A percentile compares a stretch with the other conserved stretches of the same genome.
These are phyloP conservation scores for Taphrorychus bicolor DNA, from an alignment of 2,888 invertebrate species.

Conservation along the genomic window DNA sequence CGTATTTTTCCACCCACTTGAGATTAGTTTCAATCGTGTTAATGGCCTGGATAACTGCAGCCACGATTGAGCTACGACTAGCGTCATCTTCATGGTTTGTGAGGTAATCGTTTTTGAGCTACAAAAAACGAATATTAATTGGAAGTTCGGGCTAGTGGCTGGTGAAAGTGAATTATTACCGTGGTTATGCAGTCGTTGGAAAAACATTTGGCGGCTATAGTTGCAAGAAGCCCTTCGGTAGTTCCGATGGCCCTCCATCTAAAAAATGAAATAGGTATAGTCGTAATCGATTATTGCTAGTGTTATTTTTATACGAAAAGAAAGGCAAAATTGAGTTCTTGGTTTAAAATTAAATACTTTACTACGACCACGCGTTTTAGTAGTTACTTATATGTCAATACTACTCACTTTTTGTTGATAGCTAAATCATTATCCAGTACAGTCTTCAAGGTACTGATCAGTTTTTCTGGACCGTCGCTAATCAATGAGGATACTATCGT, in stretches of 20 bases:
- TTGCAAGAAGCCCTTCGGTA: background rate
- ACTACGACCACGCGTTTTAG: no score
- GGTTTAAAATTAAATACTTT: no score
- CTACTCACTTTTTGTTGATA: background rate
- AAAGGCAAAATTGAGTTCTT: no score
- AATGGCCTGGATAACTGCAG: background rate
- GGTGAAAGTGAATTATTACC: background rate
- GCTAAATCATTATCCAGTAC: background rate
- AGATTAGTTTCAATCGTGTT: background rate
- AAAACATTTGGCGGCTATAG: background rate
- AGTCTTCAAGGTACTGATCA: background rate
- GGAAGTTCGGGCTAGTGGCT: background rate
- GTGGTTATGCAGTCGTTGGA: background rate
- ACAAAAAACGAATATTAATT: background rate
- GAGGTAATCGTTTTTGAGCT: constrained; percentile 7
- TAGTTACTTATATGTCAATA: background rate
- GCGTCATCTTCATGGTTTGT: background rate
- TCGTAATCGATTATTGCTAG: no score
- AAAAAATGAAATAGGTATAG: no score
- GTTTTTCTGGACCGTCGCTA: background rate
- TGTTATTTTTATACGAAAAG: no score
- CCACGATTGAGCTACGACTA: background rate
- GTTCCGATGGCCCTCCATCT: background rate
- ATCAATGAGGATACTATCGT: background rate
- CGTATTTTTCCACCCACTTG: constrained; percentile 17